These are phyloP conservation scores for Pentamera pediparva DNA, from an alignment of 53 echinoderm and acorn worm genomes.

Conservation along the genomic window DNA sequence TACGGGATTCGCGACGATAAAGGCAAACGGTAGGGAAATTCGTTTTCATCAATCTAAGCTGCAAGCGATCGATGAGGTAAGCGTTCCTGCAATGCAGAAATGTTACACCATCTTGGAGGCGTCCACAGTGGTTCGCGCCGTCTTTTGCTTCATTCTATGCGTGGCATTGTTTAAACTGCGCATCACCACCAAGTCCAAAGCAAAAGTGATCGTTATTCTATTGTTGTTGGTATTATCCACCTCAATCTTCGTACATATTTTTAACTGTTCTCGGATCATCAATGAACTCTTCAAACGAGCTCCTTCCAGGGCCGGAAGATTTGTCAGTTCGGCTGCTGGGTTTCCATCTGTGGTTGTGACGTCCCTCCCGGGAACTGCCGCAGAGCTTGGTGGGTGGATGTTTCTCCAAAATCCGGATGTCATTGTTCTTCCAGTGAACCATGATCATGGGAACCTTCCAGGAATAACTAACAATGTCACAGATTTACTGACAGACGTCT, in stretches of 20 bases:
- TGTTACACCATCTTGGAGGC: background rate
- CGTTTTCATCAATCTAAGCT: background rate
- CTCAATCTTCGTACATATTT: slow-evolving; percentile 3
- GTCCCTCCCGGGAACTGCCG: slow-evolving; percentile 75
- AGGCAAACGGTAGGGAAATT: background rate
- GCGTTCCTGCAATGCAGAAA: background rate
- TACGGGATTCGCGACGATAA: slow-evolving; percentile 70
- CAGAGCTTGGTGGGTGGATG: slow-evolving; percentile 78
- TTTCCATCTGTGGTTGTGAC: slow-evolving; percentile 75
- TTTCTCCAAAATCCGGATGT: slow-evolving; percentile 91
- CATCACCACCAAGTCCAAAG: background rate
- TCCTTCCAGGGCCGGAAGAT: background rate
- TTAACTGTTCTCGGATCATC: slow-evolving; percentile 4
- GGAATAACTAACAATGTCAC: slow-evolving; percentile 25
- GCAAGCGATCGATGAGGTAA: background rate
- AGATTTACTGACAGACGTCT: slow-evolving; percentile 70
- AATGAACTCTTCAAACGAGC: background rate
- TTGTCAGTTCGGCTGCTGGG: background rate
- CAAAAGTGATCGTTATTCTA: background rate
- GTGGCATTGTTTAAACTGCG: background rate
- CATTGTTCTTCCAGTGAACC: slow-evolving; percentile 53
- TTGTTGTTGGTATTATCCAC: slow-evolving; percentile 4
- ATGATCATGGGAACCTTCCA: slow-evolving; percentile 38
- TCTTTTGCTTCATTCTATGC: background rate
- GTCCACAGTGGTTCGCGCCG: background rate